Conservation (phyloP, 2,113 vertebrate genomes). For the Drymodes brunneopygia region DNA sequence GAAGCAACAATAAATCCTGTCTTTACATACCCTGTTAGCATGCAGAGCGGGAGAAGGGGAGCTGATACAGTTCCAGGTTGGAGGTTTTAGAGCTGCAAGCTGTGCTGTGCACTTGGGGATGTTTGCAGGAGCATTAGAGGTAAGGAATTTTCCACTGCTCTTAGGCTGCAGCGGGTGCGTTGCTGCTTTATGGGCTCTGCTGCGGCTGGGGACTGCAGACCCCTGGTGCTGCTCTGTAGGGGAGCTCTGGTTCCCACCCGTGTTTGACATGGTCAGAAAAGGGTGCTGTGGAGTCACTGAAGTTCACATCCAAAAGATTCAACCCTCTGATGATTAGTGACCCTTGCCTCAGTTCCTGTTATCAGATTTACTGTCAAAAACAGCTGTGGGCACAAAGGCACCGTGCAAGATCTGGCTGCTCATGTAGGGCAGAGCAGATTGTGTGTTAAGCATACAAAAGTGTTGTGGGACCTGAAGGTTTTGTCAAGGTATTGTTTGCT, state of each 20-base stretch:
- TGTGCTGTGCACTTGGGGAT: neutral
- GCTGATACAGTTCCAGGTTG: slow-evolving; percentile 34
- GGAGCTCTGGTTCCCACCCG: neutral
- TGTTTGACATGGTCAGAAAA: neutral
- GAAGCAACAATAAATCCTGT: neutral
- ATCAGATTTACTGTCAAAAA: neutral
- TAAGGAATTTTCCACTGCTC: slow-evolving; percentile 43
- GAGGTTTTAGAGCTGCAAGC: slow-evolving; percentile 30
- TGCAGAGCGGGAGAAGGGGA: neutral
- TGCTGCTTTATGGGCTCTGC: neutral
- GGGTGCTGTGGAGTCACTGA: neutral
- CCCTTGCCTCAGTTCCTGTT: neutral
- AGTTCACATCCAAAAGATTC: neutral
- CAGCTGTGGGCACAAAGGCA: neutral
- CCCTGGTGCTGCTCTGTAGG: neutral
- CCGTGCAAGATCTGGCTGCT: neutral
- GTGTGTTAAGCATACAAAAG: neutral
- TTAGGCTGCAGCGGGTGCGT: neutral
- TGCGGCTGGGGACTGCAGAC: neutral
- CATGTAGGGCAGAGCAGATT: neutral
- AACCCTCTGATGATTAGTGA: neutral
- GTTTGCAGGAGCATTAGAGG: slow-evolving; percentile 18
- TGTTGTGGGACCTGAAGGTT: neutral
- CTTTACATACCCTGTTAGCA: neutral
- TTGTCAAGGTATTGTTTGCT: neutral